Evolutionary conservation across 1,140 invertebrate genomes (phyloP), one percentile per base, ranked within the genome.

Genomic region (Nephila pilipes): DNA sequence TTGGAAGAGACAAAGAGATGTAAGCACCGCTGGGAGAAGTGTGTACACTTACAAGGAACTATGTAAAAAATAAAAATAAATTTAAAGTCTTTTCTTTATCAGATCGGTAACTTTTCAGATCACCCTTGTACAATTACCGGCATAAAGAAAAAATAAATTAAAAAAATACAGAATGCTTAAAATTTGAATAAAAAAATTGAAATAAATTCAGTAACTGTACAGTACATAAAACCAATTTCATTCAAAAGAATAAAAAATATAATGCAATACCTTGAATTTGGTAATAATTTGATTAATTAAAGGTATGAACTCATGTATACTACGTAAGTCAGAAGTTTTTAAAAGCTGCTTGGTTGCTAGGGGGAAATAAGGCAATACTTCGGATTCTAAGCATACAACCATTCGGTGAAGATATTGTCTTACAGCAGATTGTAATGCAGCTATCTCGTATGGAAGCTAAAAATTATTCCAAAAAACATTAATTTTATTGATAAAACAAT

Each of bases 371-470:
- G 96, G 96, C n/a, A 97, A 94, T 20, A 97, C 95, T 94, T 96
- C 96, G 54, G 95, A 95, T 94, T 96, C 96, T 80, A 97, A 94
- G 94, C 96, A 97, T 29, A 97, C 96, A 12, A 97, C 96, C 95
- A 97, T 96, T 32, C 96, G 95, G 94, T 97, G 96, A 83, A 97
- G 94, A 94, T 96, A 96, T 94, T 97, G 96, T 6, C 96, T 94
- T 22, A 97, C 95, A 29, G 96, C 95, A 95, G 94, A 95, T 83
- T 95, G 95, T 8, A 96, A 81, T 1, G 94, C 87, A 36, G 93
- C 87, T 80, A 94, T 87, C 69, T 95, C 94, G 63, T 95, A 94
- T 22, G 94, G 94, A 57, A 95, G 89, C 95, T 95, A 89, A 87
- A 87, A 36, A 38, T 32, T n/a, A 32, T 14, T 14, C 10, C 1